Conservation (phyloP, 2,888 invertebrate genomes). For the Heliconius erato region DNA sequence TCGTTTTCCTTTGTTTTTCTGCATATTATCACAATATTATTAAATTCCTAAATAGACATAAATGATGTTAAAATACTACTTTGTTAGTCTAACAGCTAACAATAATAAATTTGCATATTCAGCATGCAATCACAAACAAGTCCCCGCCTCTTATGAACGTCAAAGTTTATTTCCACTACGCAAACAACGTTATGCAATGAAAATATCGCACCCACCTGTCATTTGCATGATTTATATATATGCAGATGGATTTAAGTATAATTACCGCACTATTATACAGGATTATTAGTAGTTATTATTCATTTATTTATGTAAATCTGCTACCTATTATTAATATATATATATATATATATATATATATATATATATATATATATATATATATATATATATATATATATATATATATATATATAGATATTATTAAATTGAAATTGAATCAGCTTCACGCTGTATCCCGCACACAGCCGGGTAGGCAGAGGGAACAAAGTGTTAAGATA, state of each 20-base stretch:
- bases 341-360: no score
- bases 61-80: not conserved
- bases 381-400: no score
- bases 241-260: not conserved
- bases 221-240: not conserved
- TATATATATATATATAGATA: no score
- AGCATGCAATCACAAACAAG: not conserved
- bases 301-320: no score
- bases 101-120: slow-evolving; percentile 14
- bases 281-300: no score
- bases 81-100: not conserved
- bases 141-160: slow-evolving; percentile 28
- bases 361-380: no score
- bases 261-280: no score
- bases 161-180: slow-evolving; percentile 11
- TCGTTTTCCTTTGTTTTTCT: not conserved
- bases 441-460: no score
- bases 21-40: not conserved
- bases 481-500: no score
- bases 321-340: no score
- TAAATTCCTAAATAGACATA: not conserved
- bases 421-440: no score
- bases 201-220: slow-evolving; percentile 5
- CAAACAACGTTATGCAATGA: slow-evolving; percentile 1
- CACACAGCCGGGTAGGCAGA: no score